Percentiles rank a stretch among this genome's conserved stretches.
Evolutionary conservation across 2,888 invertebrate species (phyloP).

Genomic region (Mythimna pallens): DNA sequence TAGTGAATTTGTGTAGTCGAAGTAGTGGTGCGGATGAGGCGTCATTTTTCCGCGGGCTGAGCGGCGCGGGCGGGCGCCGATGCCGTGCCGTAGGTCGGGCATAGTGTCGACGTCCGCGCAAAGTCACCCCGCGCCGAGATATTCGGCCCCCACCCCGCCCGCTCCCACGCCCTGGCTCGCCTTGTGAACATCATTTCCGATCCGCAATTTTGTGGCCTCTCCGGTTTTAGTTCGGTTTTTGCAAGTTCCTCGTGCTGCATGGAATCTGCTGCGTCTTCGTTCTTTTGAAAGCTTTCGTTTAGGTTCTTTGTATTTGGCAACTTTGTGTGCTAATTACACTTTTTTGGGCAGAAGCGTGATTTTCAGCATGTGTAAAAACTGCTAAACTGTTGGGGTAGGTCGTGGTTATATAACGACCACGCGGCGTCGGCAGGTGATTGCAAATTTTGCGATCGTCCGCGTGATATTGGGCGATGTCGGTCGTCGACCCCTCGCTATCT

Average conservation of each 20-base stretch:
- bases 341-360: not conserved
- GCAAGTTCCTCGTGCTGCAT: constrained; percentile 27
- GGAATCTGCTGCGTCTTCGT: constrained; percentile 14
- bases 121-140: constrained; percentile 87
- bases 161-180: constrained; percentile 58
- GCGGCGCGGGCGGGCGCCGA: constrained; percentile 71
- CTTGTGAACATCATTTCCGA: constrained; percentile 81
- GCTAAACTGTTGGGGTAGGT: constrained; percentile 78
- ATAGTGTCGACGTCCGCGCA: constrained; percentile 86
- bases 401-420: constrained; percentile 77
- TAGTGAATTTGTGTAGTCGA: constrained; percentile 52
- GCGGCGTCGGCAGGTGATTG: constrained; percentile 82
- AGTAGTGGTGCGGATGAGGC: constrained; percentile 75
- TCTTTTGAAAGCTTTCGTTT: constrained; percentile 8
- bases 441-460: constrained; percentile 82
- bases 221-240: constrained; percentile 65
- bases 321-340: not conserved
- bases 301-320: not conserved
- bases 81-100: constrained; percentile 87
- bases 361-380: constrained; percentile 13
- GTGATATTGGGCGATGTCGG: constrained; percentile 89
- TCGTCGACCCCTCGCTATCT: constrained; percentile 89
- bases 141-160: constrained; percentile 75
- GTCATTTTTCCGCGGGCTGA: constrained; percentile 76
- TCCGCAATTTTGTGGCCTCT: constrained; percentile 72